Base-by-base conservation (phyloP, 2,797 vertebrate species). In the Toxotes lorentzi region DNA sequence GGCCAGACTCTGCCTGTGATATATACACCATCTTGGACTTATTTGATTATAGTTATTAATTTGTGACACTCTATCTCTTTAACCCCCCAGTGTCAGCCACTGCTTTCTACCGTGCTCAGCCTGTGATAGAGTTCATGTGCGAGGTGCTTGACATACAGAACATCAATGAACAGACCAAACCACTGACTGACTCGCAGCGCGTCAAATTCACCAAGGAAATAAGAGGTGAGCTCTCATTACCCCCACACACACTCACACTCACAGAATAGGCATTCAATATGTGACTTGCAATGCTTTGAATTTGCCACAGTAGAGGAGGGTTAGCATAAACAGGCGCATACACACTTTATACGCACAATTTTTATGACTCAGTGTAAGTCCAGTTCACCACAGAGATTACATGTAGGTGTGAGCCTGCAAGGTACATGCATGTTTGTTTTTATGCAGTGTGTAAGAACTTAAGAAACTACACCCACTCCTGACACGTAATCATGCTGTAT, bases 191-290 rank as follows among this genome's bases (percentile, higher is more conserved):
- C 87, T 99, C 97, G 8, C 98, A 99, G 79, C 97, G 98, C 48
- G 98, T 99, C 91, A 99, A 99, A 85, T 99, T 99, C 96, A 99
- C 98, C 93, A 99, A 99, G 97, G 98, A 99, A 95, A 99, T 99
- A 84, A 95, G 98, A 97, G 98, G 98, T 98, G 88, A 94, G 90
- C 32, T 17, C 23, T 50, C n/a, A 11, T 3, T 16, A 32, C 30
- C 45, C 35, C 4, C 35, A 35, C 35, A 35, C 35, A 35, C 35
- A 35, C 35, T 8, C 27, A 24, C 17, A 27, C 21, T 40, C 17
- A 32, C 40, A 43, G 3, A 30, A 23, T 12, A 11, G 32, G 13
- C 4, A 17, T 23, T 35, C 16, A 16, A 8, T 27, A 38, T 11
- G 14, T 34, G 5, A 45, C 35, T 24, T 17, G 9, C 4, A 48